Base-by-base conservation (phyloP, 2,797 vertebrate genomes). In the Margarornis squamiger region DNA sequence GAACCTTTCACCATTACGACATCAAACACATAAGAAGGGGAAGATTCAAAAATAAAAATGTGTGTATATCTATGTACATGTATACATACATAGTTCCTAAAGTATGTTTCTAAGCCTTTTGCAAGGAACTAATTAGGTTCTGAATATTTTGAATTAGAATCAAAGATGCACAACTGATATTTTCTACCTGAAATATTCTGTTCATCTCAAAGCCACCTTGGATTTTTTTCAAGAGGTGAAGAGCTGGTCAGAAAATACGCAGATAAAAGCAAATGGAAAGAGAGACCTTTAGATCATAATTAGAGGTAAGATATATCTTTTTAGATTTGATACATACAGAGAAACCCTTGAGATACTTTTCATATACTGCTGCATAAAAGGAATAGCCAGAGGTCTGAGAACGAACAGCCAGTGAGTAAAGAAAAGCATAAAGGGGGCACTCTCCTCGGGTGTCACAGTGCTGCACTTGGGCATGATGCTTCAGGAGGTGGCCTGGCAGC, bases 51-150 rank as follows among this genome's bases (percentile, higher is more conserved):
- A 12, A 39, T 14, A 30, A 14, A 45, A 4, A 3, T 11, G 20
- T 1, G 0, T 15, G 10, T 7, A 2, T 11, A 13, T 4, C 2
- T 10, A 14, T 17, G 10, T 19, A 17, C 5, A 24, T 6, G 30
- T 5, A 14, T 12, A 86, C 16, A 49, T 36, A 55, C 2, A 76
- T 5, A 55, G 19, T 18, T 61, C 20, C 43, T 66, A 20, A 89
- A 38, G 23, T 13, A 20, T 5, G 6, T 5, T 63, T 76, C 32
- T 73, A 39, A 14, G 32, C 2, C 32, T 88, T 88, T 71, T 22
- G 17, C 38, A 45, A 80, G 45, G 27, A 85, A 59, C 14, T 7
- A 10, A 57, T 24, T 23, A 22, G n/a, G 2, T 30, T 46, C 12
- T 52, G 29, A 78, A 30, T 32, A 39, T 52, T 45, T 65, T 34